phyloP scores from a whole-genome alignment of 1,140 invertebrate genomes.

The Chironomus tepperi region DNA sequence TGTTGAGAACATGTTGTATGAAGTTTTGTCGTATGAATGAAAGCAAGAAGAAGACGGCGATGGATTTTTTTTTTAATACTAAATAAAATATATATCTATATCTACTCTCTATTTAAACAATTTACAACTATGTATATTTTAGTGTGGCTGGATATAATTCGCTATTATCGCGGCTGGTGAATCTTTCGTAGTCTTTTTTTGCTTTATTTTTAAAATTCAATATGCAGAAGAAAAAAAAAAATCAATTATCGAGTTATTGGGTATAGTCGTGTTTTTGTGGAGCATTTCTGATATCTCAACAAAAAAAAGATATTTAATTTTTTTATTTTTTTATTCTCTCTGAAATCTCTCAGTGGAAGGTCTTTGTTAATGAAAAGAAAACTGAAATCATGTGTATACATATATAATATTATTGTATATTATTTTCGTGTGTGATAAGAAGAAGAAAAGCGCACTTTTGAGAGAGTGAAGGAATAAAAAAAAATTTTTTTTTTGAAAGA shows the following conservation, averaged over 20 bases:
- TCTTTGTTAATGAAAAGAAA: slow-evolving; percentile 2
- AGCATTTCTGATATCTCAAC: background rate
- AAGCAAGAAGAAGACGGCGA: background rate
- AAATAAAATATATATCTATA: background rate
- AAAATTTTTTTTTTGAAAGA: background rate
- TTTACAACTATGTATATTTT: background rate
- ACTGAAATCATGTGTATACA: background rate
- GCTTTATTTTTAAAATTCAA: too few relatives aligned
- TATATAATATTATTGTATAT: background rate
- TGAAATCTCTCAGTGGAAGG: background rate
- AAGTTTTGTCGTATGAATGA: background rate
- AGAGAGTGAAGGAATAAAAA: slow-evolving; percentile 7
- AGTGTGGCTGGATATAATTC: background rate
- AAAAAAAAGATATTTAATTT: background rate
- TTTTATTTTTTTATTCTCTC: background rate
- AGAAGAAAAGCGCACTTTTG: slow-evolving; percentile 3
- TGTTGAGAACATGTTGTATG: slow-evolving; percentile 7
- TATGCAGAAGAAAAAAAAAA: background rate
- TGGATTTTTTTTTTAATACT: background rate
- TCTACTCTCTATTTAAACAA: too few relatives aligned
- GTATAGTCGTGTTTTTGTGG: background rate
- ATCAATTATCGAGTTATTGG: background rate
- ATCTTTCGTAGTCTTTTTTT: background rate
- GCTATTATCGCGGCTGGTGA: background rate
- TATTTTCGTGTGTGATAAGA: slow-evolving; percentile 17